Evolutionary conservation across 2,113 vertebrate genomes (phyloP), one percentile per base, ranked within the genome.

Genomic region (Pseudopipra pipra): DNA sequence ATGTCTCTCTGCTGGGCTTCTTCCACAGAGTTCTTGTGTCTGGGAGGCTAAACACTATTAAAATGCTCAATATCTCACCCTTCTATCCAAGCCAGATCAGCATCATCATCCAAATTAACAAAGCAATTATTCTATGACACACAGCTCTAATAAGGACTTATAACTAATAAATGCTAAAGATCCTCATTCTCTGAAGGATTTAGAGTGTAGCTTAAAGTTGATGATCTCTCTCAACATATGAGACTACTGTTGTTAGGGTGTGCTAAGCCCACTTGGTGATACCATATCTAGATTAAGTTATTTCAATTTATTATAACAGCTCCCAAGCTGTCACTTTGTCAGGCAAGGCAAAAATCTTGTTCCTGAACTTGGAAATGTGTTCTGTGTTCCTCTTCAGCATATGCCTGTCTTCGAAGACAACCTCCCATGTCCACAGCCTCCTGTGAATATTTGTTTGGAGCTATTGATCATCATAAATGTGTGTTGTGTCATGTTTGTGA

Each of bases 301-400:
- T 91, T 90, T 87, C 62, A 72, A 37, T 1, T 91, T 87, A 43
- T 24, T 67, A 35, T 85, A 87, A 59, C 62, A 41, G 58, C 63
- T 91, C 61, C 78, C 85, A 79, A 89, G 78, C 19, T 93, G 63
- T 85, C 43, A 68, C 82, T 88, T 73, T 71, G 37, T 96, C 74
- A 85, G 70, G 70, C 58, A 79, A 73, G 52, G 54, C 24, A 94
- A 63, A 91, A 91, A 41, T 46, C 44, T 35, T 68, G 58, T 75
- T 88, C 14, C 28, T 80, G 68, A 33, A 66, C 55, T 5, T 91
- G 78, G 46, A 93, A 88, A 91, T n/a, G 15, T 28, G 5, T 67
- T 78, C 51, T 35, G 39, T 56, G 27, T 35, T 93, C 61, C 39
- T 83, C 11, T 87, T 56, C 70, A 82, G 35, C 22, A 19, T 43